phyloP scores from a whole-genome alignment of 2,888 invertebrate genomes.

The Synergus japonicus region DNA sequence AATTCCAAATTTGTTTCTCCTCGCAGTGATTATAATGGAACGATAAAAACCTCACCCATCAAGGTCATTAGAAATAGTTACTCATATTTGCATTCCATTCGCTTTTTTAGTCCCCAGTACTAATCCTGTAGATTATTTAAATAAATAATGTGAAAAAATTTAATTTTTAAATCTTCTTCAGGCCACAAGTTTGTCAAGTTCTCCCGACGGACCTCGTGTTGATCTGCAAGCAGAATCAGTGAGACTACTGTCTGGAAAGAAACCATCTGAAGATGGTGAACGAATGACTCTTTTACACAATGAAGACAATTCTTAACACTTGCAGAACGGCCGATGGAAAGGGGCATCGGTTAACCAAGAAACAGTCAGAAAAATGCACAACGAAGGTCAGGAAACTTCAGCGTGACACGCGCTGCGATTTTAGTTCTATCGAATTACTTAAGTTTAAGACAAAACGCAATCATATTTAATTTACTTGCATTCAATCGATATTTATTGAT shows the following conservation, averaged over 20 bases:
- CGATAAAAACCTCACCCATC: conserved; percentile 69
- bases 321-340: conserved; percentile 65
- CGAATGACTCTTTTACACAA: conserved; percentile 68
- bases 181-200: conserved; percentile 54
- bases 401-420: conserved; percentile 67
- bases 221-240: conserved; percentile 62
- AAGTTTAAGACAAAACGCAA: conserved; percentile 49
- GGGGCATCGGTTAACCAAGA: conserved; percentile 54
- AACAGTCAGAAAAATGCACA: conserved; percentile 54
- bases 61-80: conserved; percentile 61
- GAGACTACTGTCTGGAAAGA: conserved; percentile 60
- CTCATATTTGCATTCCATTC: background rate
- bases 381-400: conserved; percentile 60
- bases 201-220: conserved; percentile 57
- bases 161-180: conserved; percentile 29
- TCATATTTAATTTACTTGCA: conserved; percentile 13
- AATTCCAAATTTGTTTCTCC: conserved; percentile 63
- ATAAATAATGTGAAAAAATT: conserved; percentile 4
- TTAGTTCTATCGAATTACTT: conserved; percentile 65
- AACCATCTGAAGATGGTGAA: conserved; percentile 66
- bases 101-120: background rate
- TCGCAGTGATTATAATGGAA: conserved; percentile 72
- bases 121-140: background rate
- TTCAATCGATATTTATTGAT: conserved; percentile 41
- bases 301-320: conserved; percentile 72